phyloP scores from a whole-genome alignment of 2,113 vertebrate species.

The Todiramphus saurophagus region DNA sequence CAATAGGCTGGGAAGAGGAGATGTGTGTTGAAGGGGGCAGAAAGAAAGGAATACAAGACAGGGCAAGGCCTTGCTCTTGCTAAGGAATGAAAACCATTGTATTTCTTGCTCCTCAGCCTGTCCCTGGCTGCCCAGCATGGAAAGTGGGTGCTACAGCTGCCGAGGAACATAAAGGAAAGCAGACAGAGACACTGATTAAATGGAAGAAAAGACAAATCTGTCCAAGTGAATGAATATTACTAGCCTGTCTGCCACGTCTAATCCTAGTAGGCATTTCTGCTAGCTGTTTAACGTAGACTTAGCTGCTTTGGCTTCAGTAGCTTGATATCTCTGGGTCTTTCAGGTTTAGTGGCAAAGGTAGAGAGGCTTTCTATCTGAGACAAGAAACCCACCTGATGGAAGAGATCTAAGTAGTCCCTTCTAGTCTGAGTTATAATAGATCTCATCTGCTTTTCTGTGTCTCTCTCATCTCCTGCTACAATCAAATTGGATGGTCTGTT shows the following conservation, averaged over 20 bases:
- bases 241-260: slow-evolving; percentile 1
- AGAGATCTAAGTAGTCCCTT: not conserved
- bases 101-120: not conserved
- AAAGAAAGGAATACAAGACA: not conserved
- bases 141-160: not conserved
- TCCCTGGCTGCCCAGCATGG: not conserved
- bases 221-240: not conserved
- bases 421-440: not conserved
- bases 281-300: not conserved
- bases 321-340: not conserved
- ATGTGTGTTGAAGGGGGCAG: not conserved
- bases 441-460: not conserved
- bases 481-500: slow-evolving; percentile 14
- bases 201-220: slow-evolving; percentile 35
- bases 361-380: not conserved
- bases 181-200: slow-evolving; percentile 7
- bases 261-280: not conserved
- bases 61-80: not conserved
- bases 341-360: not conserved
- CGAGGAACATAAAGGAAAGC: not conserved
- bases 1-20: not conserved
- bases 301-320: not conserved
- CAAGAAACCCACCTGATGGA: not conserved
- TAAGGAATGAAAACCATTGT: not conserved
- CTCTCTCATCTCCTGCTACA: not conserved